Base-by-base conservation (phyloP, 1,140 invertebrate genomes). In the Brachionus plicatilis region DNA sequence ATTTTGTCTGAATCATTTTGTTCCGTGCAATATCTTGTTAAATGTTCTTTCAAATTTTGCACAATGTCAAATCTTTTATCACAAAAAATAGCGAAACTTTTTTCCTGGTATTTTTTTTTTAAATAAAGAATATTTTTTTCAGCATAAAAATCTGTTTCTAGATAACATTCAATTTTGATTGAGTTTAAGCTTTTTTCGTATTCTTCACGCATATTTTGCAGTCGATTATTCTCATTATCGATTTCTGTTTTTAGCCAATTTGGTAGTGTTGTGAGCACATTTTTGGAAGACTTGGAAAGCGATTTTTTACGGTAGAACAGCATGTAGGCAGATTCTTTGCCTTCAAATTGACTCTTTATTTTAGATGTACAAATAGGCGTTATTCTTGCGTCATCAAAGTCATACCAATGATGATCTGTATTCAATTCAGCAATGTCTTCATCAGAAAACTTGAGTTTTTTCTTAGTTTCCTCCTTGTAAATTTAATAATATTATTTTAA, bases 291-390 rank as follows among this genome's bases (percentile, higher is more conserved):
- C 72, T 86, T 60, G 0, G 53, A n/a, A 8, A 87, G 60, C 17
- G 53, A 80, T 47, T 85, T 88, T 75, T 84, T 86, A 56, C 88
- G 86, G 76, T 90, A 90, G 72, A 89, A 89, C 78, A 90, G 83
- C 89, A 90, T 89, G 84, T 90, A 90, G 7, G 88, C 89, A 86
- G 88, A 89, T 80, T 88, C 88, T 83, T 87, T 88, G 1, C 88
- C 88, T n/a, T 85, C 85, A 84, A 87, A 90, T 56, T 88, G 88
- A 82, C 86, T 87, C 85, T 89, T 86, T 47, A 90, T 86, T 7
- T 88, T 87, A 33, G 85, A 86, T n/a, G 83, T 84, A 65, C 84
- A 85, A 27, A 89, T 88, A n/a, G 88, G 87, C 50, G 85, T 85
- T 33, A 90, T 87, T 37, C 84, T 79, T 17, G 87, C 85, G 83